Conservation (phyloP, 2,888 invertebrate species). For the Neoaliturus tenellus region DNA sequence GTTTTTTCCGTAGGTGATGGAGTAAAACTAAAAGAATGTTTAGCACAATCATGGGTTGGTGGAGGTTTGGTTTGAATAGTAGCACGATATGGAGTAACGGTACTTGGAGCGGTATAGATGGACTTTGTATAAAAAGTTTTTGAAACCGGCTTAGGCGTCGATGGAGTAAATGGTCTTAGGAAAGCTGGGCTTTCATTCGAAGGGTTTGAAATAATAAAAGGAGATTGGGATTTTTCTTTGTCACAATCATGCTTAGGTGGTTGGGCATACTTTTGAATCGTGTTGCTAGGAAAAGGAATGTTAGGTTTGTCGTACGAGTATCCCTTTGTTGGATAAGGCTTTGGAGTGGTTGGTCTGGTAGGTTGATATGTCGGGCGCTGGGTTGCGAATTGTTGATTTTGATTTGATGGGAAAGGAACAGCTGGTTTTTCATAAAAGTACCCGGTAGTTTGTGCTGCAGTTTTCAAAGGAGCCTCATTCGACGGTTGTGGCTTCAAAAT, state of each 20-base stretch:
- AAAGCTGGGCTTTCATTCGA: slow-evolving; percentile 18
- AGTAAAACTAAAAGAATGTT: background rate
- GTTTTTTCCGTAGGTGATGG: background rate
- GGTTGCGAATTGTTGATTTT: background rate
- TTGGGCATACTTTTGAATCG: slow-evolving; percentile 18
- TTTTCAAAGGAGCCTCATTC: background rate
- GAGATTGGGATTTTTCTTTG: background rate
- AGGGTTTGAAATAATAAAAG: background rate
- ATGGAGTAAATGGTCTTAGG: background rate
- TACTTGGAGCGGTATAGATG: background rate
- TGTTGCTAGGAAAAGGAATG: slow-evolving; percentile 37
- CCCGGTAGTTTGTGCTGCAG: slow-evolving; percentile 14
- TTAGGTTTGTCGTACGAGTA: slow-evolving; percentile 37
- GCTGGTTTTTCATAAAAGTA: slow-evolving; percentile 10
- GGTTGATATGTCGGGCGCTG: background rate
- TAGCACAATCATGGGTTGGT: background rate
- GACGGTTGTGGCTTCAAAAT: background rate
- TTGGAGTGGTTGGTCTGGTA: background rate
- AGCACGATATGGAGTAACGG: background rate
- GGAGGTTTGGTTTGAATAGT: background rate
- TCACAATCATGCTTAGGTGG: slow-evolving; percentile 31
- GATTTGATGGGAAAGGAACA: slow-evolving; percentile 13
- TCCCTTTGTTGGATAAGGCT: background rate
- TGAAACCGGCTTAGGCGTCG: background rate
- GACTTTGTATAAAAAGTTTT: background rate